These are phyloP conservation scores for Enteromius mattozi DNA, from an alignment of 2,797 vertebrate species.

Conservation along the genomic window DNA sequence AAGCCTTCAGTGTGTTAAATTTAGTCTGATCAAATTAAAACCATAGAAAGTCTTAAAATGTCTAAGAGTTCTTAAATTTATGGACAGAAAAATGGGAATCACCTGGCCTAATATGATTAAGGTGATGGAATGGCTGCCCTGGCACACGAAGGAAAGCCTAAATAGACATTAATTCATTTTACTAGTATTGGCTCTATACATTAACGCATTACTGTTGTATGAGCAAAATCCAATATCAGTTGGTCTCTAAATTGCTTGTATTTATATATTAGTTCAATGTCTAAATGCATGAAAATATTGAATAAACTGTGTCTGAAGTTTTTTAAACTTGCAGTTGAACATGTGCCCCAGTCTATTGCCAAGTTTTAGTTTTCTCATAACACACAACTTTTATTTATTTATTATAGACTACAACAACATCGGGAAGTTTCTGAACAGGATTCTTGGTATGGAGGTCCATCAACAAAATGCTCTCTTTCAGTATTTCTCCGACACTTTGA, in stretches of 20 bases:
- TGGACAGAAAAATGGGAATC: neutral
- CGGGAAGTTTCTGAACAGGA: conserved; percentile 96
- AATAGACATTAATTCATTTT: neutral
- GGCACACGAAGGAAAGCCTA: neutral
- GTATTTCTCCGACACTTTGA: conserved; percentile 95
- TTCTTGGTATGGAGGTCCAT: conserved; percentile 97
- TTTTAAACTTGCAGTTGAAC: neutral
- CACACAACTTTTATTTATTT: neutral
- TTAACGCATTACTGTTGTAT: neutral
- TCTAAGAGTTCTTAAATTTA: neutral
- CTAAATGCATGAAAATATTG: neutral
- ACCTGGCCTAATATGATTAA: neutral
- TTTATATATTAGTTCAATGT: neutral
- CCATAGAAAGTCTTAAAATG: neutral
- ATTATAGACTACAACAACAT: conserved; percentile 97
- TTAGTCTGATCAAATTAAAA: neutral
- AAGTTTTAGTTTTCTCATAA: neutral
- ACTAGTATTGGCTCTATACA: neutral
- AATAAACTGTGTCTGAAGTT: neutral
- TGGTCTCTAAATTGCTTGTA: neutral
- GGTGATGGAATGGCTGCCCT: neutral
- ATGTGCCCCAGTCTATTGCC: neutral
- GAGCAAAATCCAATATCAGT: neutral
- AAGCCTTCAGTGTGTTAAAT: neutral
- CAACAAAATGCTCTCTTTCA: conserved; percentile 98